Conservation (phyloP, 1,140 invertebrate species). For the Laupala kohalensis region DNA sequence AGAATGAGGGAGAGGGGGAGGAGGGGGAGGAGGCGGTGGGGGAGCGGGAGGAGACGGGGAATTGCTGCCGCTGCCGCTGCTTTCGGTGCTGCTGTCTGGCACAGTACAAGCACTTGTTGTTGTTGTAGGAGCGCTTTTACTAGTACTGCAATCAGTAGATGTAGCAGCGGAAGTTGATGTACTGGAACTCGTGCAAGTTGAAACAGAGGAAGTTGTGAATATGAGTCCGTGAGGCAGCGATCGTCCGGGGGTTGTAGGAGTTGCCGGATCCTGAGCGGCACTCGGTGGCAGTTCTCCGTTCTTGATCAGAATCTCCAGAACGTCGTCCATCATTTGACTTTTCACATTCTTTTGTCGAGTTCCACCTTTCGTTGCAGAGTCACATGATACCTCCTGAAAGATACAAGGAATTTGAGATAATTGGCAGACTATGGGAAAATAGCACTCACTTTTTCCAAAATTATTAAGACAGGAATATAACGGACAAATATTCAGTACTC, state of each 20-base stretch:
- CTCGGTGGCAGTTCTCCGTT: conserved; percentile 84
- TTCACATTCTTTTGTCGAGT: conserved; percentile 38
- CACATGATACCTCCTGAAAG: too few species aligned
- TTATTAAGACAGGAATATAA: too few species aligned
- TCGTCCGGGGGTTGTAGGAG: conserved; percentile 43
- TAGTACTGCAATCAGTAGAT: background rate
- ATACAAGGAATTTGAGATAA: too few species aligned
- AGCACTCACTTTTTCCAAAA: too few species aligned
- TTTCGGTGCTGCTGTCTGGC: conserved; percentile 10
- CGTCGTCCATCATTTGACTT: conserved; percentile 84
- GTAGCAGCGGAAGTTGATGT: conserved; percentile 2
- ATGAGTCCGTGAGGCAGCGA: conserved; percentile 31
- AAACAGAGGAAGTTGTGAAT: conserved; percentile 20
- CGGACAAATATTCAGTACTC: too few species aligned
- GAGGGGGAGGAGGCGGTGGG: conserved; percentile 27
- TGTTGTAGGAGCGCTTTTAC: background rate
- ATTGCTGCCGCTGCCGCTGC: conserved; percentile 5
- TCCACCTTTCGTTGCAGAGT: background rate
- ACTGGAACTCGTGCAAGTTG: too few species aligned
- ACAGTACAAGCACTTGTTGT: background rate
- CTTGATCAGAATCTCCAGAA: conserved; percentile 87
- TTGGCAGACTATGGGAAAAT: too few species aligned
- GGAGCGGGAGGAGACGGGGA: conserved; percentile 25
- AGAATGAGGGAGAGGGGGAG: conserved; percentile 33
- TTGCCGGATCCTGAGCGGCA: conserved; percentile 62